Evolutionary conservation across 1,140 invertebrate species (phyloP).

Genomic region (Drosophila jambulina): DNA sequence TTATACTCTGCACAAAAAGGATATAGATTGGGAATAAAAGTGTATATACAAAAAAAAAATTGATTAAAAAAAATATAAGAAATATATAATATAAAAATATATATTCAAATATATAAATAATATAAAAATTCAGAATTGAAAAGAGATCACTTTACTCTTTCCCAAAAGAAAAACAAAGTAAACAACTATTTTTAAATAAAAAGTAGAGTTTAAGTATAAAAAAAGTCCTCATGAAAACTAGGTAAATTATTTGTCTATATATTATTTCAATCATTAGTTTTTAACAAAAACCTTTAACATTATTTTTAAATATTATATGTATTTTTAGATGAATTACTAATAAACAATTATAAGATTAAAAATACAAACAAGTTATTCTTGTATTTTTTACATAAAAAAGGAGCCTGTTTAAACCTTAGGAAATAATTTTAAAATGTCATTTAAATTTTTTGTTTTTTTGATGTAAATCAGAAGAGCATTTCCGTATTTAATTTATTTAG

Average conservation of each 20-base stretch:
- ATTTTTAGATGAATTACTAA: too few species aligned
- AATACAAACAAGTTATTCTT: background rate
- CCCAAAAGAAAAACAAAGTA: background rate
- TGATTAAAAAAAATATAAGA: background rate
- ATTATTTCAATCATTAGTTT: too few species aligned
- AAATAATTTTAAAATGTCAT: background rate
- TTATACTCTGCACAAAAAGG: conserved; percentile 1
- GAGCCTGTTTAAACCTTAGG: background rate
- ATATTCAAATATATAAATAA: too few species aligned
- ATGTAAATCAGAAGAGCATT: conserved; percentile 1
- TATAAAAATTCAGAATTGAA: too few species aligned
- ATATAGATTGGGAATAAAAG: background rate
- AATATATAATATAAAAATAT: too few species aligned
- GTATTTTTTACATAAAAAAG: background rate
- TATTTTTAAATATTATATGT: too few species aligned
- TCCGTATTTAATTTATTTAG: background rate
- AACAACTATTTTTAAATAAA: background rate
- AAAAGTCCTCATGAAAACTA: too few species aligned
- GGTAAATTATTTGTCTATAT: too few species aligned
- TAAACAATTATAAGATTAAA: too few species aligned
- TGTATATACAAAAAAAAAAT: background rate
- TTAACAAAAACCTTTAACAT: too few species aligned
- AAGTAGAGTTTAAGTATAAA: background rate
- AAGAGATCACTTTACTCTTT: too few species aligned
- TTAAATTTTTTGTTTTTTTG: background rate